phyloP scores from a whole-genome alignment of 1,140 invertebrate genomes.

The Samia ricini region DNA sequence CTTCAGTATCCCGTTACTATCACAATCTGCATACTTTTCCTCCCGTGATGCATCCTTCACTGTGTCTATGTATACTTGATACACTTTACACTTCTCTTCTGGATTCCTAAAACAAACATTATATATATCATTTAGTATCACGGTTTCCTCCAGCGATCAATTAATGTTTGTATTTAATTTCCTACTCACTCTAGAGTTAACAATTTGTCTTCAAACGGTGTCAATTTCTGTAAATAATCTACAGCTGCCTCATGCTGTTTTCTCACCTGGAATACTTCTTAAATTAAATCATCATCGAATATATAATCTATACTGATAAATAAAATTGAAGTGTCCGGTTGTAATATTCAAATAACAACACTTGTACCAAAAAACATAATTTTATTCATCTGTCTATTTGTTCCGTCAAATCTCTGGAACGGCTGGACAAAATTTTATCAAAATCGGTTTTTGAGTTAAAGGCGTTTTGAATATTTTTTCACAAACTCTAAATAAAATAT shows the following conservation, averaged over 20 bases:
- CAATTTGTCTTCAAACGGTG: conserved; percentile 59
- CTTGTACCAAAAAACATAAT: too few species aligned
- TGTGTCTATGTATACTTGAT: conserved; percentile 56
- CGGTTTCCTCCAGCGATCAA: background rate
- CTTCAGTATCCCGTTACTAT: conserved; percentile 59
- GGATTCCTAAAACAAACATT: conserved; percentile 42
- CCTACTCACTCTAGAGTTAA: conserved; percentile 54
- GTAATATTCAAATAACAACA: too few species aligned
- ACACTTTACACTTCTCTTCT: conserved; percentile 56
- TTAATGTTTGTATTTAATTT: background rate
- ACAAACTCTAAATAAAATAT: too few species aligned
- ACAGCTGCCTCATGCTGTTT: conserved; percentile 54
- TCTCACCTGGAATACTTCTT: conserved; percentile 42
- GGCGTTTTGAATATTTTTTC: too few species aligned
- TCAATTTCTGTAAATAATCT: conserved; percentile 61
- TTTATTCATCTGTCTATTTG: too few species aligned
- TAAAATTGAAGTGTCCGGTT: too few species aligned
- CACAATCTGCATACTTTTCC: conserved; percentile 60
- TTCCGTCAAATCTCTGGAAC: too few species aligned
- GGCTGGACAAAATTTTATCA: too few species aligned
- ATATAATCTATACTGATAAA: too few species aligned
- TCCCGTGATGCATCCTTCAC: conserved; percentile 50
- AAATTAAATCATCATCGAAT: background rate
- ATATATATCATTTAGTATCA: conserved; percentile 1
- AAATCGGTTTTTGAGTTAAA: too few species aligned